Conservation (phyloP, 2,888 invertebrate species). For the Microdon myrmicae region DNA sequence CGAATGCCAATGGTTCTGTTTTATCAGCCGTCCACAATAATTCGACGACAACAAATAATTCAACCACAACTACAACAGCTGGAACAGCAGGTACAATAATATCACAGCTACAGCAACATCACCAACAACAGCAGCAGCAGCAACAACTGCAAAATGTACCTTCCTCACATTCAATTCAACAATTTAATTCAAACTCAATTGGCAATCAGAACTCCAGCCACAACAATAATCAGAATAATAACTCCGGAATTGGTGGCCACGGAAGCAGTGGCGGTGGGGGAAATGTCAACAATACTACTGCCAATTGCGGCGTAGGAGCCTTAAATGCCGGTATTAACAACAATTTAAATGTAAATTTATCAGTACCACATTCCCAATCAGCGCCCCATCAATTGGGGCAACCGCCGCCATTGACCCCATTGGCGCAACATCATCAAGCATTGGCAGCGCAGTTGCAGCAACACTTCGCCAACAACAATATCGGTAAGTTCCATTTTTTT, state of each 20-base stretch:
- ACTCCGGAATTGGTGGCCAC: conserved; percentile 56
- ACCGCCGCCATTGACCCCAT: conserved; percentile 64
- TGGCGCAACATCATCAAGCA: conserved; percentile 73
- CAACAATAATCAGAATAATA: conserved; percentile 51
- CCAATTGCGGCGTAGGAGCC: conserved; percentile 43
- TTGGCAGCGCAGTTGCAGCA: conserved; percentile 73
- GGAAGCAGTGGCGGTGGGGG: conserved; percentile 42
- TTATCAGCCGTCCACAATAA: conserved; percentile 65
- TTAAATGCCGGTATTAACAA: conserved; percentile 58
- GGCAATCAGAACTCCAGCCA: conserved; percentile 55
- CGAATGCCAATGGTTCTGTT: conserved; percentile 63
- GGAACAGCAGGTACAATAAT: conserved; percentile 58
- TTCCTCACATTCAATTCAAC: conserved; percentile 66
- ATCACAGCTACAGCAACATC: conserved; percentile 56
- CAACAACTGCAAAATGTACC: conserved; percentile 58
- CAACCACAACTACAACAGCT: conserved; percentile 61
- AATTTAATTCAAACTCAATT: conserved; percentile 62
- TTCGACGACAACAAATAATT: conserved; percentile 61
- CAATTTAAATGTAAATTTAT: conserved; percentile 55
- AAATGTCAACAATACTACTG: conserved; percentile 13
- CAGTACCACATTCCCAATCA: conserved; percentile 67
- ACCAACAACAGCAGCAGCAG: conserved; percentile 55
- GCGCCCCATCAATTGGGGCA: conserved; percentile 66
- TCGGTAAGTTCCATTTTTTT: conserved; percentile 60
- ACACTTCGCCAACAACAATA: conserved; percentile 69